These are phyloP conservation scores for Pristiophorus japonicus DNA, from an alignment of 2,113 vertebrate species.

Conservation along the genomic window DNA sequence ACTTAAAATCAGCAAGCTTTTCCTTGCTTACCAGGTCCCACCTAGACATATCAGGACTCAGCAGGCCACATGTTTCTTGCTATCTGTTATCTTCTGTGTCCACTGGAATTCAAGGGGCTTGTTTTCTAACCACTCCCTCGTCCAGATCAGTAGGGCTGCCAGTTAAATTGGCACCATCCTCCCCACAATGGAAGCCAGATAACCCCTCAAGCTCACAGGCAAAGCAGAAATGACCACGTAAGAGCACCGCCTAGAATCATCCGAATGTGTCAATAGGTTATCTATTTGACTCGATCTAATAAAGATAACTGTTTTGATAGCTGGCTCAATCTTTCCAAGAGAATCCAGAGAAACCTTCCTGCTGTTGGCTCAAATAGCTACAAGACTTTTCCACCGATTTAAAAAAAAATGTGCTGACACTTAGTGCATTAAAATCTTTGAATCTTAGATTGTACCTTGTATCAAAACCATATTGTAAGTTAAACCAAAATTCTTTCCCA, in stretches of 20 bases:
- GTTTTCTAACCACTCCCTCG: neutral
- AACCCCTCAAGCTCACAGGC: neutral
- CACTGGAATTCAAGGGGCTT: neutral
- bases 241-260: too few relatives aligned
- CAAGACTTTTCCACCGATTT: too few relatives aligned
- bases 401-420: too few relatives aligned
- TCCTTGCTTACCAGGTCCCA: neutral
- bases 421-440: too few relatives aligned
- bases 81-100: neutral
- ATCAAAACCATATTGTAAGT: too few relatives aligned
- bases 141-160: neutral
- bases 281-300: neutral
- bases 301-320: too few relatives aligned
- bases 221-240: neutral
- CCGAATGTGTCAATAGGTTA: too few relatives aligned
- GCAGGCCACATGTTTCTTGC: neutral
- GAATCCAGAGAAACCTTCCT: neutral
- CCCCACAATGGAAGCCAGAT: neutral
- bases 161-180: neutral
- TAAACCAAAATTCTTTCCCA: too few relatives aligned
- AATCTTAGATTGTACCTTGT: too few relatives aligned
- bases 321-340: too few relatives aligned
- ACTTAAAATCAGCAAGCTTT: neutral
- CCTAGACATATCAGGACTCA: neutral
- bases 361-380: neutral